A percentile compares a stretch with the other conserved stretches of the same genome.
phyloP scores from a whole-genome alignment of 2,113 vertebrate species.

The Rhinichthys klamathensis region DNA sequence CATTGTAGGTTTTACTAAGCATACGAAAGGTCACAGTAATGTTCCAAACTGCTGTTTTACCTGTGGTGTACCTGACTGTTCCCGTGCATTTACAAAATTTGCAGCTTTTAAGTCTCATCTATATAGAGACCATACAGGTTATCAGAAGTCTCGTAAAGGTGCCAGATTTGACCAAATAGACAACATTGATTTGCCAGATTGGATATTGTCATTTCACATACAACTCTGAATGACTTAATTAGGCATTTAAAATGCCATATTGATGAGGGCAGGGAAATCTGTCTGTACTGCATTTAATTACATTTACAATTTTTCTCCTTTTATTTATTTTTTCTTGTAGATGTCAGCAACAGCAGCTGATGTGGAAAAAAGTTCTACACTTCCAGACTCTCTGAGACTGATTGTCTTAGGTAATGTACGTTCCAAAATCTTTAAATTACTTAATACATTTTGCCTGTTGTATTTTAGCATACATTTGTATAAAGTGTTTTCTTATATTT shows the following conservation, averaged over 20 bases:
- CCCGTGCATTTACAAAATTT: conserved; percentile 27
- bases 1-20: background rate
- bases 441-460: too few species aligned
- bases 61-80: conserved; percentile 15
- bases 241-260: conserved; percentile 41
- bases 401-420: too few species aligned
- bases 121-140: conserved; percentile 26
- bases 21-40: background rate
- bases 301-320: too few species aligned
- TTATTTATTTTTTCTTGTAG: background rate
- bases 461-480: too few species aligned
- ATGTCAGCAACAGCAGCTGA: background rate
- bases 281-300: too few species aligned
- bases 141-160: conserved; percentile 25
- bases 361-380: background rate
- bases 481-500: too few species aligned
- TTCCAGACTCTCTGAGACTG: too few species aligned
- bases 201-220: conserved; percentile 34
- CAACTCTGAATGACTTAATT: background rate
- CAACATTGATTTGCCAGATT: conserved; percentile 41
- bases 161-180: conserved; percentile 7
- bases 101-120: conserved; percentile 39
- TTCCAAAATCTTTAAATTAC: too few species aligned
- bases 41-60: background rate
- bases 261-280: conserved; percentile 23